Percentiles rank a stretch among this genome's conserved stretches.
These are phyloP conservation scores for Acronicta alni DNA, from an alignment of 2,888 invertebrate species.

Conservation along the genomic window DNA sequence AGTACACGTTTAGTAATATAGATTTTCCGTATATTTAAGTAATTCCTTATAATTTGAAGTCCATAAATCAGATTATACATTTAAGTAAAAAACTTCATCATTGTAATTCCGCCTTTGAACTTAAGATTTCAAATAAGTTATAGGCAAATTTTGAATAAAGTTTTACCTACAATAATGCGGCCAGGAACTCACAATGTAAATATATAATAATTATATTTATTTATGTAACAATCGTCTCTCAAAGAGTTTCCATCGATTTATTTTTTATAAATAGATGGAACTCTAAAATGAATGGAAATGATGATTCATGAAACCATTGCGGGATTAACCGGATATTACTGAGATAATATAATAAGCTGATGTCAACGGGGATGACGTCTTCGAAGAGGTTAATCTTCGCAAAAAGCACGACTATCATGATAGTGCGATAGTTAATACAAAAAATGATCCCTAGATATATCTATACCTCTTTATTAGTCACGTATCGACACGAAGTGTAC, in stretches of 20 bases:
- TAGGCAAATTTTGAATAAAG: background rate
- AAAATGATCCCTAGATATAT: constrained; percentile 47
- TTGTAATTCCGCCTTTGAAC: constrained; percentile 50
- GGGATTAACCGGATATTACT: constrained; percentile 77
- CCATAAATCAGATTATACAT: constrained; percentile 48
- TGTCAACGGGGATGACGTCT: constrained; percentile 83
- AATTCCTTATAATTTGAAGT: constrained; percentile 54
- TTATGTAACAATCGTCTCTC: too few relatives aligned
- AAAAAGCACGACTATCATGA: constrained; percentile 66
- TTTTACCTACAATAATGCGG: too few relatives aligned
- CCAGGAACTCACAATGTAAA: too few relatives aligned
- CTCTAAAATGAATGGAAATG: constrained; percentile 59
- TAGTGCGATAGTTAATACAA: constrained; percentile 47
- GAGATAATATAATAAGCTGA: constrained; percentile 77
- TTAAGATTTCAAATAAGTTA: constrained; percentile 9
- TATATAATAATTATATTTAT: too few relatives aligned
- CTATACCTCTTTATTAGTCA: constrained; percentile 51
- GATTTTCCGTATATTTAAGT: constrained; percentile 53
- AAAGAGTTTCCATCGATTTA: background rate
- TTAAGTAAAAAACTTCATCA: constrained; percentile 43
- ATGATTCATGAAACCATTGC: constrained; percentile 68
- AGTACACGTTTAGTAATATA: constrained; percentile 42
- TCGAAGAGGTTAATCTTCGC: constrained; percentile 60
- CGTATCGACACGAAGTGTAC: constrained; percentile 33
- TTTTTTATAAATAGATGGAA: constrained; percentile 29